phyloP scores from a whole-genome alignment of 2,888 invertebrate species.

The Caenorhabditis sp. region DNA sequence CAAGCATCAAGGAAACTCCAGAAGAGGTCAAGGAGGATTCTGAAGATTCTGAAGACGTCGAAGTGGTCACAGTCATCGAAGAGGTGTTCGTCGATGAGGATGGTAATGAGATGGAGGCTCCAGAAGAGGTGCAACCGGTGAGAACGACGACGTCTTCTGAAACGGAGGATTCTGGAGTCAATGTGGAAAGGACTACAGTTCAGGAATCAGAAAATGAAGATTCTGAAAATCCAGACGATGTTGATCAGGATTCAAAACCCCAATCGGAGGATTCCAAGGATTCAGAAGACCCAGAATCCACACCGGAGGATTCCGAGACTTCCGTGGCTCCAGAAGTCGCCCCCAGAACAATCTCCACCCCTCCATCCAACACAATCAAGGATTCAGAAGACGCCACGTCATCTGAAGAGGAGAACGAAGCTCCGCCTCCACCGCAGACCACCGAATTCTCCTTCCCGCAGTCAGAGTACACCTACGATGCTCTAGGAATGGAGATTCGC shows the following conservation, averaged over 20 bases:
- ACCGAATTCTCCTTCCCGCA: conserved; percentile 63
- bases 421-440: not conserved
- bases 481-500: conserved; percentile 62
- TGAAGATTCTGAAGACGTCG: conserved; percentile 17
- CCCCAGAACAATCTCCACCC: too few relatives aligned
- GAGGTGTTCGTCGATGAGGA: conserved; percentile 11
- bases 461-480: conserved; percentile 63
- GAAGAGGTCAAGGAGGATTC: not conserved
- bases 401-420: conserved; percentile 13
- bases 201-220: conserved; percentile 23
- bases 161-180: not conserved
- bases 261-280: not conserved
- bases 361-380: not conserved
- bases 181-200: conserved; percentile 18
- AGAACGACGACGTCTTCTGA: conserved; percentile 14
- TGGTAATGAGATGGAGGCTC: conserved; percentile 16
- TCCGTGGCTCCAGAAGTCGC: conserved; percentile 3
- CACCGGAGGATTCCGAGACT: not conserved
- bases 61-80: conserved; percentile 26
- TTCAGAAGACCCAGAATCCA: not conserved
- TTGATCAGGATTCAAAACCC: not conserved
- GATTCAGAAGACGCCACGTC: conserved; percentile 10
- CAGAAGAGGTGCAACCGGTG: conserved; percentile 1
- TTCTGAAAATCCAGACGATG: conserved; percentile 5
- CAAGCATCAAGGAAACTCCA: not conserved